Conservation (phyloP, 2,113 vertebrate species). For the Eclectus roratus region DNA sequence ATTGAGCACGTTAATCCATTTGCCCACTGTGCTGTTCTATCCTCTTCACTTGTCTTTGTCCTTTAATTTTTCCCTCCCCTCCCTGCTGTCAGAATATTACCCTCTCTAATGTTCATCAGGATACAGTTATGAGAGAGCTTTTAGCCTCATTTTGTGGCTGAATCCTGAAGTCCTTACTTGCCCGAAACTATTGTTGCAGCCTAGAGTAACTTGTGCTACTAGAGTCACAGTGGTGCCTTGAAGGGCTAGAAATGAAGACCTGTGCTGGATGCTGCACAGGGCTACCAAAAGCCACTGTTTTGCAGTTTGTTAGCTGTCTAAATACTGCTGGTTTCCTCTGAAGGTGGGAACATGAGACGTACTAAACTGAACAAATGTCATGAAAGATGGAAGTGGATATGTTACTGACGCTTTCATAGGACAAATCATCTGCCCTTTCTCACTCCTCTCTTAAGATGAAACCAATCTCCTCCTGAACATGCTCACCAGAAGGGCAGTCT, state of each 20-base stretch:
- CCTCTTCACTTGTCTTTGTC: background rate
- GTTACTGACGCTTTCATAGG: background rate
- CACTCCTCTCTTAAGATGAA: background rate
- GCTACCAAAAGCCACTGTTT: background rate
- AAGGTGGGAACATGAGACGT: background rate
- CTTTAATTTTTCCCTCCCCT: background rate
- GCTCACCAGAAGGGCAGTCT: rapidly evolving
- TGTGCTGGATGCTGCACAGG: background rate
- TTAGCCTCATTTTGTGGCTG: background rate
- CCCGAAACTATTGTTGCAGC: background rate
- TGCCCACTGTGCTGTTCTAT: background rate
- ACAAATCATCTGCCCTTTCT: background rate
- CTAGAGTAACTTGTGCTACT: background rate
- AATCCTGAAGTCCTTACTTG: background rate
- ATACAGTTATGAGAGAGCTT: background rate
- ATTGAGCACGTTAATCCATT: background rate
- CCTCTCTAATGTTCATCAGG: background rate
- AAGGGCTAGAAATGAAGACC: background rate
- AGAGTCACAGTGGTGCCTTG: background rate
- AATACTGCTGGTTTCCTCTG: background rate
- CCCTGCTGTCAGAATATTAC: background rate
- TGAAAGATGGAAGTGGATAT: background rate
- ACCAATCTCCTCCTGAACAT: rapidly evolving
- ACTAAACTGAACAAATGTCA: rapidly evolving
- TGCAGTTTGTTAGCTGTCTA: background rate